Conservation (phyloP, 1,140 invertebrate genomes). For the Oryctes rhinoceros region DNA sequence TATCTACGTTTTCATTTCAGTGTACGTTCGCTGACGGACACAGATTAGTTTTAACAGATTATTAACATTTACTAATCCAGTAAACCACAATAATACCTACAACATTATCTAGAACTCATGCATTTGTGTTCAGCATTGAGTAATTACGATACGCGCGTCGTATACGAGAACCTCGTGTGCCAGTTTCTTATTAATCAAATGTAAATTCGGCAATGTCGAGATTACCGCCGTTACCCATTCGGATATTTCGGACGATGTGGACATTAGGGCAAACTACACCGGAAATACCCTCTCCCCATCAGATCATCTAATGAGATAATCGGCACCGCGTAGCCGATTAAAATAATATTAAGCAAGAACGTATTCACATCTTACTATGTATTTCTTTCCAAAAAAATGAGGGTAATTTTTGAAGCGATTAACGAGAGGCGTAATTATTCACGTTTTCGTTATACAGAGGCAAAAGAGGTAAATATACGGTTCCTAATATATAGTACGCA, state of each 20-base stretch:
- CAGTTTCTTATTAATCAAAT: conserved; percentile 34
- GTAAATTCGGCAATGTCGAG: conserved; percentile 20
- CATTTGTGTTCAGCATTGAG: too few relatives aligned
- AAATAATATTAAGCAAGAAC: not conserved
- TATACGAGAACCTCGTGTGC: conserved; percentile 16
- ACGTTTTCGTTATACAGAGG: not conserved
- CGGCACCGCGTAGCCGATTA: not conserved
- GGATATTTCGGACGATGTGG: not conserved
- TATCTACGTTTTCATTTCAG: too few relatives aligned
- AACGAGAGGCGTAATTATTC: not conserved
- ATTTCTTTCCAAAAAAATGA: not conserved
- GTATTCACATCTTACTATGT: not conserved
- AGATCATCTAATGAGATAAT: conserved; percentile 6
- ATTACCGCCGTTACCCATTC: not conserved
- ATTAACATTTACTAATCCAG: too few relatives aligned
- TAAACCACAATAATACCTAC: too few relatives aligned
- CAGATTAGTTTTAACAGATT: too few relatives aligned
- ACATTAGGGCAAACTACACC: not conserved
- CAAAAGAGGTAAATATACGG: not conserved
- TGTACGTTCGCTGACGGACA: too few relatives aligned
- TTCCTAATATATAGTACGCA: not conserved
- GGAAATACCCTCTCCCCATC: not conserved
- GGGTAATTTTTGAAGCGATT: not conserved
- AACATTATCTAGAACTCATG: too few relatives aligned
- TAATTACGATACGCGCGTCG: not conserved